These are phyloP conservation scores for Agelaius tricolor DNA, from an alignment of 2,113 vertebrate genomes.

Conservation along the genomic window DNA sequence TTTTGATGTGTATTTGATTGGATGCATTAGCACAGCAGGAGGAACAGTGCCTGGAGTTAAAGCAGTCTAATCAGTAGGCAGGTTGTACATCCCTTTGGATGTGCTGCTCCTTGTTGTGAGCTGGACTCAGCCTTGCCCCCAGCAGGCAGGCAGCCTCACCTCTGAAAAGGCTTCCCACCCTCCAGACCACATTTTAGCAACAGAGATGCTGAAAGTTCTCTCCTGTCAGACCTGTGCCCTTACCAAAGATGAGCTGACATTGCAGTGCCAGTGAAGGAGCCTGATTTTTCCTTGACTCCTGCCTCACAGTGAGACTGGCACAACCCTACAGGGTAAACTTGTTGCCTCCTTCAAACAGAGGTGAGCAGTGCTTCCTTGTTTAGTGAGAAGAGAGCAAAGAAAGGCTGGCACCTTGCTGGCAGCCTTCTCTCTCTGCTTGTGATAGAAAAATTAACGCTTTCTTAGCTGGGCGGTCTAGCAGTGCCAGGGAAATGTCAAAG, in stretches of 20 bases:
- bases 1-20: neutral
- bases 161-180: neutral
- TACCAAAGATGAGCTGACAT: neutral
- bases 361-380: neutral
- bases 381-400: neutral
- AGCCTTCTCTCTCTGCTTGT: neutral
- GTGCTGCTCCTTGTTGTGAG: fast-evolving
- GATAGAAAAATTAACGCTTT: neutral
- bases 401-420: neutral
- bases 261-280: neutral
- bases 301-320: neutral
- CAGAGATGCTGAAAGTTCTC: neutral
- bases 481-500: neutral
- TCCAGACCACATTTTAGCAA: neutral
- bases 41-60: neutral
- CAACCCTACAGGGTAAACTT: neutral
- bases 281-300: neutral
- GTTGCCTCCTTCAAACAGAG: neutral
- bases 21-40: neutral
- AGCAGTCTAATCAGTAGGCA: neutral
- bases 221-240: neutral
- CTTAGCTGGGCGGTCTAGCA: neutral
- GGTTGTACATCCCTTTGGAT: neutral
- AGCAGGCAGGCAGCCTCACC: neutral
- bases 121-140: neutral